phyloP scores from a whole-genome alignment of 1,140 invertebrate genomes.

The Lepidurus apus region DNA sequence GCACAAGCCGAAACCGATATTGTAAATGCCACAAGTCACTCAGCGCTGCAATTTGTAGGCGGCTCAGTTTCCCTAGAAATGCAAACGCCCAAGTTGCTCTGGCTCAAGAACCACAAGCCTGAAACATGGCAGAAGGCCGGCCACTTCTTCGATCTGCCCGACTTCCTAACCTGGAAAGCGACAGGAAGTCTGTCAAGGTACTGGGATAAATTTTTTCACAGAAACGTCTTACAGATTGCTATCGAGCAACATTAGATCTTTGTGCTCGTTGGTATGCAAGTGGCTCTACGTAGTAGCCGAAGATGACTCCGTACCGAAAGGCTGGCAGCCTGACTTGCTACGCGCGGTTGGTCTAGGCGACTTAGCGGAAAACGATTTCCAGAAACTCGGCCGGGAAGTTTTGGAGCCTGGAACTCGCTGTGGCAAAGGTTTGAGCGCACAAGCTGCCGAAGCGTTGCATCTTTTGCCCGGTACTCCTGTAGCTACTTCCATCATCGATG shows the following conservation, averaged over 20 bases:
- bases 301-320: constrained; percentile 45
- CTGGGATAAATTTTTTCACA: too few species aligned
- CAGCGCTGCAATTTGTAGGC: constrained; percentile 77
- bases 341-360: constrained; percentile 67
- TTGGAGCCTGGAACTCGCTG: constrained; percentile 60
- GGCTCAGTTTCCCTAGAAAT: constrained; percentile 90
- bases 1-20: constrained; percentile 71
- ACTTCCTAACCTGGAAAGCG: constrained; percentile 89
- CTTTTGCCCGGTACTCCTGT: constrained; percentile 66
- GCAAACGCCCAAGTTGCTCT: constrained; percentile 91
- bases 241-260: constrained; percentile 55
- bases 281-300: constrained; percentile 74
- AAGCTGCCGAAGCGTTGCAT: constrained; percentile 63
- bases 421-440: constrained; percentile 59
- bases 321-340: constrained; percentile 74
- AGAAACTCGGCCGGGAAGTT: constrained; percentile 54
- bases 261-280: constrained; percentile 90
- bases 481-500: constrained; percentile 86
- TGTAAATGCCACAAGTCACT: constrained; percentile 72
- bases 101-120: constrained; percentile 77
- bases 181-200: constrained; percentile 66
- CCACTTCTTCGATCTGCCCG: constrained; percentile 85
- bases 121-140: constrained; percentile 60
- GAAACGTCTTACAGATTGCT: too few species aligned
- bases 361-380: constrained; percentile 60